Conservation (phyloP, 2,113 vertebrate genomes). For the Vimba vimba region DNA sequence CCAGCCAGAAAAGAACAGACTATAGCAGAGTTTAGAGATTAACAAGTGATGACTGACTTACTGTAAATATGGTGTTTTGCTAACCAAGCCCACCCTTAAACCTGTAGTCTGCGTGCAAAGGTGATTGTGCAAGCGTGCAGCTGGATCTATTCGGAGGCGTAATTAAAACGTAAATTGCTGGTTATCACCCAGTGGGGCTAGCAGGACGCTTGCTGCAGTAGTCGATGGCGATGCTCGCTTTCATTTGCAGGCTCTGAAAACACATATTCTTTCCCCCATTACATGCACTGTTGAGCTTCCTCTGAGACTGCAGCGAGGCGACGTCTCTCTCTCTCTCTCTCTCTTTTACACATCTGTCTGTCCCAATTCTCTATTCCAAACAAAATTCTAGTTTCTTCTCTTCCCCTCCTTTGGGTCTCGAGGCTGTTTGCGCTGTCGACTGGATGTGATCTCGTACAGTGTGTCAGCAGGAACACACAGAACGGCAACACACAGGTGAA, state of each 20-base stretch:
- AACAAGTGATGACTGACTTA: constrained; percentile 14
- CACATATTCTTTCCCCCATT: not conserved
- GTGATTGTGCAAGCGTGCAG: not conserved
- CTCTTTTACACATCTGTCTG: not conserved
- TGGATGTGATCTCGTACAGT: constrained; percentile 25
- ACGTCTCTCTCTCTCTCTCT: not conserved
- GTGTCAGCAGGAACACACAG: constrained; percentile 12
- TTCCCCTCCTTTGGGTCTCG: not conserved
- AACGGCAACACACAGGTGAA: not conserved
- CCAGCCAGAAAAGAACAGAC: constrained; percentile 1
- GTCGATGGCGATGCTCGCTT: not conserved
- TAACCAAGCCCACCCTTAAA: not conserved
- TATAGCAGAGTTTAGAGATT: not conserved
- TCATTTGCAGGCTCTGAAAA: not conserved
- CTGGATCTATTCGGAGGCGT: constrained; percentile 40
- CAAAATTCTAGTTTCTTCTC: not conserved
- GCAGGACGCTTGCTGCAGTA: constrained; percentile 1
- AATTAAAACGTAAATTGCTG: constrained; percentile 39
- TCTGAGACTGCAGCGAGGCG: not conserved
- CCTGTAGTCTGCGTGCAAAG: not conserved
- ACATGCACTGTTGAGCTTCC: not conserved
- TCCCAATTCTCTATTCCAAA: not conserved
- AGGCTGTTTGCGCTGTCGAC: constrained; percentile 7
- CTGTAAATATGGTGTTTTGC: not conserved
- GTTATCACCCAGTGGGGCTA: constrained; percentile 8